phyloP scores from a whole-genome alignment of 2,113 vertebrate genomes.

The Nycticebus coucang region DNA sequence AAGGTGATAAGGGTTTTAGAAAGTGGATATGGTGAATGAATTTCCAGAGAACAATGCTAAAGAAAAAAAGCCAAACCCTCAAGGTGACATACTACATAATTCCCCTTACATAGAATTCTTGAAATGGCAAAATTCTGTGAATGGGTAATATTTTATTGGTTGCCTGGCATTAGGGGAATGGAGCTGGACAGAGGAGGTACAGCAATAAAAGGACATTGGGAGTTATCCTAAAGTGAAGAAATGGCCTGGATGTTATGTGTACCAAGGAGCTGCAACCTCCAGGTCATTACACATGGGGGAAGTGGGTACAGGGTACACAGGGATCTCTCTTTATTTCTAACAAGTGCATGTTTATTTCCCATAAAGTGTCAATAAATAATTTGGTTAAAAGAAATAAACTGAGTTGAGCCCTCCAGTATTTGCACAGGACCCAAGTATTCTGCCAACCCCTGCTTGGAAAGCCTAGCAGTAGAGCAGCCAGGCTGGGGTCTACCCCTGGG shows the following conservation, averaged over 20 bases:
- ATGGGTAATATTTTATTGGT: neutral
- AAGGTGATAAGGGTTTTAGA: neutral
- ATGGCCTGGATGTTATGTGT: neutral
- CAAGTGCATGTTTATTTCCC: neutral
- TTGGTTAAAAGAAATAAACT: neutral
- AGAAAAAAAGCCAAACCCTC: neutral
- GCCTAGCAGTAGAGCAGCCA: neutral
- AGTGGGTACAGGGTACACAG: neutral
- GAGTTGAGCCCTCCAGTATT: neutral
- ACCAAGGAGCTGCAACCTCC: neutral
- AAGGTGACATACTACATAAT: neutral
- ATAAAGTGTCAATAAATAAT: neutral
- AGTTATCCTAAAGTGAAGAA: neutral
- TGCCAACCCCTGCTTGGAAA: neutral
- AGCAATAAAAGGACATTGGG: neutral
- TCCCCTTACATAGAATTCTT: neutral
- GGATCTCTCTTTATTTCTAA: neutral
- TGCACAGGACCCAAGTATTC: neutral
- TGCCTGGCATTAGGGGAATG: neutral
- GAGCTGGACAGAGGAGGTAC: neutral
- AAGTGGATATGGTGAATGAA: neutral
- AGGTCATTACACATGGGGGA: neutral
- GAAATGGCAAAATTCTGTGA: constrained; percentile 4
- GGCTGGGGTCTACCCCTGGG: neutral
- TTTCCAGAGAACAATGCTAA: neutral